Conservation (phyloP, 2,797 vertebrate species). For the Lithobates pipiens region DNA sequence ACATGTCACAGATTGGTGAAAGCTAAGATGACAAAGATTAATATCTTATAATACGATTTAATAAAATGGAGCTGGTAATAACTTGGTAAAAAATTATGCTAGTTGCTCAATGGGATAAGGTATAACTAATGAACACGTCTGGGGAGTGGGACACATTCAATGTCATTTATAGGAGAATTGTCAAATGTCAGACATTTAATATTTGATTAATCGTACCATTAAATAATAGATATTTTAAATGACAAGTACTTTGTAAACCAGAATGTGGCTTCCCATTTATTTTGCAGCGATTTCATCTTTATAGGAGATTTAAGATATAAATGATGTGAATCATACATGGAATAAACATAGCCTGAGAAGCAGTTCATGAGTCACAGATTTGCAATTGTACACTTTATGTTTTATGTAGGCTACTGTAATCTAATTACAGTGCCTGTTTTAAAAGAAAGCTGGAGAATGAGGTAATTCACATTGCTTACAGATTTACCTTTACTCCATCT, state of each 20-base stretch:
- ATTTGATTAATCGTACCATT: slow-evolving; percentile 25
- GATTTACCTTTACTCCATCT: background rate
- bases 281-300: slow-evolving; percentile 25
- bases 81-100: background rate
- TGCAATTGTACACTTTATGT: background rate
- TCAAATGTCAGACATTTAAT: background rate
- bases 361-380: slow-evolving; percentile 3
- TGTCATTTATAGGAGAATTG: slow-evolving; percentile 5
- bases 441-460: background rate
- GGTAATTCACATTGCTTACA: background rate
- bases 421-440: background rate
- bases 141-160: background rate
- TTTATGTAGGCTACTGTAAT: slow-evolving; percentile 8
- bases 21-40: background rate
- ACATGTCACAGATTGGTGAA: too few species aligned
- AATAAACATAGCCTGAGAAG: background rate
- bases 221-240: slow-evolving; percentile 20
- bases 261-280: slow-evolving; percentile 19
- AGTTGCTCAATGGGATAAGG: background rate
- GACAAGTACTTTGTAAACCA: slow-evolving; percentile 30
- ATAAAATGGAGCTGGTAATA: background rate
- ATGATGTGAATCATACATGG: slow-evolving; percentile 23
- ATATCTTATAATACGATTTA: background rate
- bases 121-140: slow-evolving; percentile 10
- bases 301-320: slow-evolving; percentile 8